A percentile compares a stretch with the other conserved stretches of the same genome.
Conservation (phyloP, 2,888 invertebrate species). For the Parnassius glacialis region DNA sequence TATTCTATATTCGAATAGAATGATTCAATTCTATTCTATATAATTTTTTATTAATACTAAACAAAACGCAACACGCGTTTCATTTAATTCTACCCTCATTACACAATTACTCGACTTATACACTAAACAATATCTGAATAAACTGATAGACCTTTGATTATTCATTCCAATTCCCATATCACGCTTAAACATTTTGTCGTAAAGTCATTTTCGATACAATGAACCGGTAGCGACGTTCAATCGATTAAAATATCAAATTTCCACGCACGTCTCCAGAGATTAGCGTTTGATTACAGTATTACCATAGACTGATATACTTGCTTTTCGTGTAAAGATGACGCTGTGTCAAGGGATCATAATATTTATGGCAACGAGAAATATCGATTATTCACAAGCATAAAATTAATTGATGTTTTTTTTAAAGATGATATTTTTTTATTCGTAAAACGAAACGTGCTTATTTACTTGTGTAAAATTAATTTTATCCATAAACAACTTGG, state of each 20-base stretch:
- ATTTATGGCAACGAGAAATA: constrained; percentile 1
- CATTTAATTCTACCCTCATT: no score
- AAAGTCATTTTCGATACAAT: constrained; percentile 25
- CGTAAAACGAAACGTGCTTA: no score
- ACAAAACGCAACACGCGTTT: no score
- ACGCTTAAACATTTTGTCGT: constrained; percentile 14
- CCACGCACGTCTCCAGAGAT: constrained; percentile 40
- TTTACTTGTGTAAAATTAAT: no score
- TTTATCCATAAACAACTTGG: no score
- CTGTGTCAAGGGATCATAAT: neutral
- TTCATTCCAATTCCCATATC: constrained; percentile 1
- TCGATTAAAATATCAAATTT: constrained; percentile 48
- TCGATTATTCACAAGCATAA: neutral
- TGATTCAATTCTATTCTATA: no score
- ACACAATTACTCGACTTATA: no score
- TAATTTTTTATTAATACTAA: no score
- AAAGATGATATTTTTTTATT: no score
- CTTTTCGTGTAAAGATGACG: constrained; percentile 28
- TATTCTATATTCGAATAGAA: no score
- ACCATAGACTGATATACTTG: constrained; percentile 41
- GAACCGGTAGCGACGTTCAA: constrained; percentile 12
- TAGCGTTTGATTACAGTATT: constrained; percentile 45
- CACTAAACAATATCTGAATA: no score
- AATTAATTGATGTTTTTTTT: no score
- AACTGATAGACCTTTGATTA: neutral